Conservation (phyloP, 2,797 vertebrate genomes). For the Urophycis tenuis region DNA sequence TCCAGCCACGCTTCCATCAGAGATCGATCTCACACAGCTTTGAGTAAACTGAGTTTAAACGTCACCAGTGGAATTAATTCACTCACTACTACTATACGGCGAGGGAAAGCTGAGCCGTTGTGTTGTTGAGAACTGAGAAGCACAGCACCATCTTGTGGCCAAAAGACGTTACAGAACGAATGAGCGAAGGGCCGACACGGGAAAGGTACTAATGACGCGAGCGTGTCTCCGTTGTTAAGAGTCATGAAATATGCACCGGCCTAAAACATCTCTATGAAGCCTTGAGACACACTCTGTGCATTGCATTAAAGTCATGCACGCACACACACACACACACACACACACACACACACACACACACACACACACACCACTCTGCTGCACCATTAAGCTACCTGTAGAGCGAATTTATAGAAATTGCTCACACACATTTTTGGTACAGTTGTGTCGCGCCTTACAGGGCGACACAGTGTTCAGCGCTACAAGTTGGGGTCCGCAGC, state of each 20-base stretch:
- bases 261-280: conserved; percentile 44
- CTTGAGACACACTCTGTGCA: conserved; percentile 42
- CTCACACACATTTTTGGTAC: conserved; percentile 17
- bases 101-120: neutral
- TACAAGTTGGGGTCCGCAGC: conserved; percentile 16
- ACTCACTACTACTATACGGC: neutral
- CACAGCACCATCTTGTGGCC: conserved; percentile 66
- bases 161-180: conserved; percentile 8
- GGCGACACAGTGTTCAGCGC: conserved; percentile 32
- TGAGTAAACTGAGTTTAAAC: neutral
- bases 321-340: neutral
- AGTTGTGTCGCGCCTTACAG: neutral
- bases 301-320: conserved; percentile 40
- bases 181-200: conserved; percentile 17
- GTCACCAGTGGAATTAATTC: neutral
- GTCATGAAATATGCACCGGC: conserved; percentile 51
- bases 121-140: neutral
- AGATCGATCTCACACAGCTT: neutral
- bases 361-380: conserved; percentile 1
- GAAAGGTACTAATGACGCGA: conserved; percentile 42
- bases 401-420: conserved; percentile 29
- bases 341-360: conserved; percentile 16
- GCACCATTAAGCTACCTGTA: conserved; percentile 17
- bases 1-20: neutral
- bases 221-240: conserved; percentile 29